These are phyloP conservation scores for Geopemphigus sp. DNA, from an alignment of 1,140 invertebrate genomes.

Conservation along the genomic window DNA sequence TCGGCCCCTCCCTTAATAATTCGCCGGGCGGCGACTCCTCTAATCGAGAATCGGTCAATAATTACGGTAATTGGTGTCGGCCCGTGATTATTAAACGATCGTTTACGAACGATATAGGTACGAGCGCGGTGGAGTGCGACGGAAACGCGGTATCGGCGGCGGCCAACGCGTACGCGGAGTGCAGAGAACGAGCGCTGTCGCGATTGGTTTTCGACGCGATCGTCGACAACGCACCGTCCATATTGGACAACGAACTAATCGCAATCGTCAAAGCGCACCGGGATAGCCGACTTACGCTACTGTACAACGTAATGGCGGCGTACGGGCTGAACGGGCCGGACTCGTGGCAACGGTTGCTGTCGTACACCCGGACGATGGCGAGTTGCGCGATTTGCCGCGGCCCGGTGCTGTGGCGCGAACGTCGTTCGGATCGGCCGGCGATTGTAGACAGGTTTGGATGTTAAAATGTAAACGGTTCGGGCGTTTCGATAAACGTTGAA, in stretches of 20 bases:
- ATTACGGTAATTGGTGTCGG: no score
- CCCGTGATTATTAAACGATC: no score
- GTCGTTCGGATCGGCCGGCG: no score
- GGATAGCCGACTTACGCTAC: neutral
- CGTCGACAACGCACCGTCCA: neutral
- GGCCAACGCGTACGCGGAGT: neutral
- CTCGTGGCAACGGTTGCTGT: slow-evolving; percentile 3
- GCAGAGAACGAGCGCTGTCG: neutral
- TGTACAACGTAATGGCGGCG: slow-evolving; percentile 24
- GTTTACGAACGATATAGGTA: no score
- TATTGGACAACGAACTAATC: slow-evolving; percentile 16
- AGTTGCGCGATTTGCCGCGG: neutral
- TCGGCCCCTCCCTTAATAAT: no score
- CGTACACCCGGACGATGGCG: neutral
- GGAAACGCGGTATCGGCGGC: neutral
- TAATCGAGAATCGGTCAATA: no score
- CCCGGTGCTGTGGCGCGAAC: neutral
- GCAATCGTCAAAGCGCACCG: neutral
- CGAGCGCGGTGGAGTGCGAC: no score
- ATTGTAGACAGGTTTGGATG: slow-evolving; percentile 6
- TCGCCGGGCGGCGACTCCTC: no score
- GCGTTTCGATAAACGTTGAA: no score
- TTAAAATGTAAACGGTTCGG: no score
- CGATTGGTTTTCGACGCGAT: slow-evolving; percentile 16
- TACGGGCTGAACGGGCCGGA: neutral